Percentiles rank a stretch among this genome's conserved stretches.
Evolutionary conservation across 2,113 vertebrate species (phyloP).

Genomic region (Pseudopodoces humilis): DNA sequence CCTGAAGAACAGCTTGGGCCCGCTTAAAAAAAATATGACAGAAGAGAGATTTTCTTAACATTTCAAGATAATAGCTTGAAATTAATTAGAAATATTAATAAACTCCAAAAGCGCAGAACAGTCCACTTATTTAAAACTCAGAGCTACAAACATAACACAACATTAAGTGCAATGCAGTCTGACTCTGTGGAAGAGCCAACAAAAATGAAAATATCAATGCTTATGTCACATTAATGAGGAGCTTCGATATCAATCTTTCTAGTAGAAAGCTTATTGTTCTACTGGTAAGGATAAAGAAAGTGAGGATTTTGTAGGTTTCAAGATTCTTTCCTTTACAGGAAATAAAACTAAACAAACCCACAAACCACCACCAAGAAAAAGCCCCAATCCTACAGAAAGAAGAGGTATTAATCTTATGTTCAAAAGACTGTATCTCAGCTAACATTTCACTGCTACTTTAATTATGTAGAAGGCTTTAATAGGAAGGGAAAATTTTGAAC

Average conservation of each 20-base stretch:
- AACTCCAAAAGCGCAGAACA: neutral
- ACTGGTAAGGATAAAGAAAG: neutral
- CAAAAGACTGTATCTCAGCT: neutral
- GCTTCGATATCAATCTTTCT: neutral
- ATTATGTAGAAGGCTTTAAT: neutral
- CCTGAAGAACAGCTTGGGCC: conserved; percentile 89
- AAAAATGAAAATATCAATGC: neutral
- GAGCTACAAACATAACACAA: conserved; percentile 4
- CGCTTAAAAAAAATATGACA: conserved; percentile 69
- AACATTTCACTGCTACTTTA: neutral
- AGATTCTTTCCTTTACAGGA: neutral
- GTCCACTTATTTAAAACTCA: neutral
- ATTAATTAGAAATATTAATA: neutral
- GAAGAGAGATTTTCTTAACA: neutral
- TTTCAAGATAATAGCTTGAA: neutral
- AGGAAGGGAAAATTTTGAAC: neutral
- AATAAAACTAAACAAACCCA: neutral
- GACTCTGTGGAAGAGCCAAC: neutral
- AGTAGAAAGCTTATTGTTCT: neutral
- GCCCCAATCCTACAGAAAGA: neutral
- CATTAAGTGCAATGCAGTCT: neutral
- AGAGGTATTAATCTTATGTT: neutral
- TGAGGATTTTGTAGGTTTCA: neutral
- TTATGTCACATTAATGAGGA: neutral
- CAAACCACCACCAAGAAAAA: neutral